Percentiles rank a stretch among this genome's conserved stretches.
phyloP scores from a whole-genome alignment of 2,113 vertebrate species.

The Hypomesus transpacificus region DNA sequence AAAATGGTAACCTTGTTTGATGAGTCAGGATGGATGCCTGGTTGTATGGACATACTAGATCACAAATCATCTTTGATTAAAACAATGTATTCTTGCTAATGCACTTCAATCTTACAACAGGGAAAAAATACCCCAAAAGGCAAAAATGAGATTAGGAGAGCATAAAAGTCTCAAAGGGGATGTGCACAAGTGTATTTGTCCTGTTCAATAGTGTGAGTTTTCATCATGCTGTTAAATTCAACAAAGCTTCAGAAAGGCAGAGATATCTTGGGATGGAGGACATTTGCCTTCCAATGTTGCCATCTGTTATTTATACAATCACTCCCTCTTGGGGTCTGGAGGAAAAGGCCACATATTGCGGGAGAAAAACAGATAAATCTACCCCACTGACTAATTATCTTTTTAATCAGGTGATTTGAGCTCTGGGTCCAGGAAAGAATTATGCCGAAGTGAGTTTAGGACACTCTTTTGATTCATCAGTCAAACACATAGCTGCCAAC shows the following conservation, averaged over 20 bases:
- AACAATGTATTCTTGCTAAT: no score
- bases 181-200: conserved; percentile 1
- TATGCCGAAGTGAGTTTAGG: neutral
- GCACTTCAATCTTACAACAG: neutral
- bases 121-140: neutral
- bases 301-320: conserved; percentile 36
- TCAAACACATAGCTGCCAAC: conserved; percentile 3
- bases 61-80: no score
- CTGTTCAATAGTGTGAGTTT: conserved; percentile 8
- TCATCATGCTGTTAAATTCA: conserved; percentile 21
- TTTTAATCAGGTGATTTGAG: conserved; percentile 40
- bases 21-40: no score
- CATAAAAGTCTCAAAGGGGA: neutral
- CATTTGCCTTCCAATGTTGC: conserved; percentile 35
- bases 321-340: conserved; percentile 22
- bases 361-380: conserved; percentile 34
- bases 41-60: no score
- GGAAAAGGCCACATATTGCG: conserved; percentile 27
- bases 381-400: conserved; percentile 38
- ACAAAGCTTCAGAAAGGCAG: conserved; percentile 22
- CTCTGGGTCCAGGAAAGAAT: conserved; percentile 9
- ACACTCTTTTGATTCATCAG: conserved; percentile 2
- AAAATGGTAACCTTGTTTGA: no score
- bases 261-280: conserved; percentile 17
- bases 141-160: neutral